phyloP scores from a whole-genome alignment of 2,888 invertebrate species.

The Metopia argyrocephala region DNA sequence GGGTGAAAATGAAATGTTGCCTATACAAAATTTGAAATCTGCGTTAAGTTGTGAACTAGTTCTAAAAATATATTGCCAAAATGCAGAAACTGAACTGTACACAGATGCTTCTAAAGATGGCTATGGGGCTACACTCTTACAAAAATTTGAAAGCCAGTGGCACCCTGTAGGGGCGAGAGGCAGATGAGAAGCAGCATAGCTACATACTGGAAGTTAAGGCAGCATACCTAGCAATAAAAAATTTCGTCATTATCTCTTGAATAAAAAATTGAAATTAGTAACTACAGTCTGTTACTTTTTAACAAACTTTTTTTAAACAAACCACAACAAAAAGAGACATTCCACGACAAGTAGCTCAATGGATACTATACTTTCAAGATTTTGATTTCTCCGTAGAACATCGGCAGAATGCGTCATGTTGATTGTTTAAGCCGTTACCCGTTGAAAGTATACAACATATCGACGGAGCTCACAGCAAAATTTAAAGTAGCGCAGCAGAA shows the following conservation, averaged over 20 bases:
- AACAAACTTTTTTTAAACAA: conserved; percentile 59
- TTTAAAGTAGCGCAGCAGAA: conserved; percentile 42
- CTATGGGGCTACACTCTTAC: no score
- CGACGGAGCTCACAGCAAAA: conserved; percentile 27
- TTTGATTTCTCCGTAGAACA: conserved; percentile 65
- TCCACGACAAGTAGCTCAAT: conserved; percentile 63
- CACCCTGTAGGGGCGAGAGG: conserved; percentile 61
- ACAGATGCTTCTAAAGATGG: no score
- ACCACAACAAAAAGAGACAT: conserved; percentile 60
- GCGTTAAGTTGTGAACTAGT: no score
- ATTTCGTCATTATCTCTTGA: conserved; percentile 31
- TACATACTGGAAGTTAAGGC: conserved; percentile 11
- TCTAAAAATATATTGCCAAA: no score
- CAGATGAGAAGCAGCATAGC: conserved; percentile 59
- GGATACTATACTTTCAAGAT: conserved; percentile 65
- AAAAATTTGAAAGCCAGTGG: conserved; percentile 14
- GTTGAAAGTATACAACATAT: conserved; percentile 8
- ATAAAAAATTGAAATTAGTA: conserved; percentile 52
- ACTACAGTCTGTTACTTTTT: no score
- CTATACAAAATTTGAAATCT: no score
- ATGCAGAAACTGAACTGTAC: no score
- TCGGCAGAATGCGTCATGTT: conserved; percentile 64
- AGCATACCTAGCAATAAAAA: background rate
- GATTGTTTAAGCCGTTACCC: conserved; percentile 64
- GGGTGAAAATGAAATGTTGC: conserved; percentile 50